phyloP scores from a whole-genome alignment of 2,888 invertebrate genomes.

The Yponomeuta evonymella region DNA sequence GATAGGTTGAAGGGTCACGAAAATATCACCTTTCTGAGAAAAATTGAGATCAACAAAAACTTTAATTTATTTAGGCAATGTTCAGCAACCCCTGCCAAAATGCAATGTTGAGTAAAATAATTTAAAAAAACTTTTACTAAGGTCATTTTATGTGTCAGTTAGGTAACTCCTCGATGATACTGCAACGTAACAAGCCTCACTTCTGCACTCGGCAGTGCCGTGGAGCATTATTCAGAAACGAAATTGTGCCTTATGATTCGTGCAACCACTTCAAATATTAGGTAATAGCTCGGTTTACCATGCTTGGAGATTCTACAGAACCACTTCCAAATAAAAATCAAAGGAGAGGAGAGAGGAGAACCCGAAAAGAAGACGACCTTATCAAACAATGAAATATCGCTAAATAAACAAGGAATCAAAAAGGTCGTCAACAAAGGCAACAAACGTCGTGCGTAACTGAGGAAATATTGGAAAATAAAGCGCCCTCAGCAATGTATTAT shows the following conservation, averaged over 20 bases:
- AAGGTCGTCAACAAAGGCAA: slow-evolving; percentile 19
- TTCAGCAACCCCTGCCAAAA: too few relatives aligned
- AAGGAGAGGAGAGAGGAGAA: neutral
- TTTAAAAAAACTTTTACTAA: too few relatives aligned
- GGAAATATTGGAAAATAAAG: slow-evolving; percentile 24
- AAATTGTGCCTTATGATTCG: neutral
- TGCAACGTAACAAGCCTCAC: neutral
- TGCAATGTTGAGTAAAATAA: too few relatives aligned
- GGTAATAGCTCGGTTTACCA: neutral
- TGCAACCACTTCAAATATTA: neutral
- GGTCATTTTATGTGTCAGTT: too few relatives aligned
- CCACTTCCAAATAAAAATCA: neutral
- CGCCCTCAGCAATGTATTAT: slow-evolving; percentile 25
- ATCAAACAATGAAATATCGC: slow-evolving; percentile 24
- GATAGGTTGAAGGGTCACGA: too few relatives aligned
- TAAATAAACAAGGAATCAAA: slow-evolving; percentile 23
- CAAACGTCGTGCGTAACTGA: slow-evolving; percentile 17
- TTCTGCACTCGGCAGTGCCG: neutral
- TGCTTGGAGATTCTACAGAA: neutral
- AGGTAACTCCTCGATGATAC: too few relatives aligned
- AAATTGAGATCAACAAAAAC: too few relatives aligned
- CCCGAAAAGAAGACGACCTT: slow-evolving; percentile 14
- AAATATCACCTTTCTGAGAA: too few relatives aligned
- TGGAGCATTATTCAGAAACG: neutral
- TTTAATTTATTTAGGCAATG: too few relatives aligned